Base-by-base conservation (phyloP, 37 sponge, comb jelly and placozoan species). In the Ephydatia muelleri region DNA sequence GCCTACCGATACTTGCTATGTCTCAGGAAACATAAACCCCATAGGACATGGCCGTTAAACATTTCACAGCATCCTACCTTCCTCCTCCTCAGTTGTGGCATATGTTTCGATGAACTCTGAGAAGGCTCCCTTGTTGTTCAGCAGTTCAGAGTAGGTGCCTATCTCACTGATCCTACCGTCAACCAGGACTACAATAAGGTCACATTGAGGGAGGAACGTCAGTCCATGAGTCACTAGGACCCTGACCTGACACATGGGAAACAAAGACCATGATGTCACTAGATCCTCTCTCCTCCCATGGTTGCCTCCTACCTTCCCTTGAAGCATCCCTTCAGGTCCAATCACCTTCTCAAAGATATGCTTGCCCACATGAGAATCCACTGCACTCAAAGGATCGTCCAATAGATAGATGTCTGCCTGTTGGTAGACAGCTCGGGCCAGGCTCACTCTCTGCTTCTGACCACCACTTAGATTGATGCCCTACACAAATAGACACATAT, bases 401-500 rank as follows among this genome's bases (percentile, higher is more conserved):
- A 98, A 79, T 72, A 96, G 82, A 78, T 94, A 96, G 72, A 98
- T 83, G 67, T 98, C 99, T 35, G 92, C 81, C 19, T 98, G 87
- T 78, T 96, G 93, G 85, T 98, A 98, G 68, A 96, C 92, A 49
- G 99, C 99, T 73, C 99, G 87, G 16, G 99, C 99, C 49, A 98
- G 80, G 80, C 95, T 94, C 76, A 98, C 99, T 16, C 99, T 71
- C 91, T 98, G 99, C 85, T 98, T 98, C 92, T 98, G 99, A 69
- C 99, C 99, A 64, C 99, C 99, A 93, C 99, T 98, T 65, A 98
- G 75, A 80, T 98, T 98, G 80, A 98, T 98, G 43, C 92, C 96
- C 90, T 90, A 71, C 22, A 76, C 26, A 77, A 26, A 76, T 13
- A 14, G 31, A 34, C 70, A 75, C 38, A 35, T 2, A 25, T 11